A percentile compares a stretch with the other conserved stretches of the same genome.
These are phyloP conservation scores for Indicator indicator DNA, from an alignment of 2,113 vertebrate species.

Conservation along the genomic window DNA sequence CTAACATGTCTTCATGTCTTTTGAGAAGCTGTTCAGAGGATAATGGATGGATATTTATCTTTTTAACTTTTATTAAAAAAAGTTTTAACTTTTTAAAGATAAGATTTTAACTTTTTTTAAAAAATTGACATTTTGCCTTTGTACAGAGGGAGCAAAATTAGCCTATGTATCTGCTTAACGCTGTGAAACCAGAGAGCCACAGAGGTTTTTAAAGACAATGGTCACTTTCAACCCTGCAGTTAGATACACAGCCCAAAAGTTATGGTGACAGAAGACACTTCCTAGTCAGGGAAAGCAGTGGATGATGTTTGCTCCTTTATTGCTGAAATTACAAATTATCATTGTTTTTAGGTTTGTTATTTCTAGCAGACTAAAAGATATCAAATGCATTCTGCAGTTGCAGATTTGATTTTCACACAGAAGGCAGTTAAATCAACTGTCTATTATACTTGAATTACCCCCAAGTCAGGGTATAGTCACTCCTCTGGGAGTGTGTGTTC, in stretches of 20 bases:
- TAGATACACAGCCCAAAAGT: neutral
- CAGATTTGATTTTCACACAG: neutral
- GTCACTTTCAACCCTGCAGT: neutral
- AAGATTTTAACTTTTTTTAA: too few relatives aligned
- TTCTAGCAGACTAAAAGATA: slow-evolving; percentile 27
- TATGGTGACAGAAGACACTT: neutral
- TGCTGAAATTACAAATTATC: neutral
- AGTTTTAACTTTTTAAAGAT: too few relatives aligned
- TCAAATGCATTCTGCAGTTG: neutral
- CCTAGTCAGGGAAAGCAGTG: neutral
- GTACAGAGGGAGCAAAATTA: neutral
- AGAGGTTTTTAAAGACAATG: neutral
- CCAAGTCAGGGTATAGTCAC: neutral
- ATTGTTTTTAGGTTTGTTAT: neutral
- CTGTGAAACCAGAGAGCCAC: neutral
- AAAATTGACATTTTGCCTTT: neutral
- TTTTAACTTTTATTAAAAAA: too few relatives aligned
- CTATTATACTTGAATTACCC: slow-evolving; percentile 40
- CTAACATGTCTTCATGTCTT: neutral
- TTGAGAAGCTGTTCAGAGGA: neutral
- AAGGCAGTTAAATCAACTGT: neutral
- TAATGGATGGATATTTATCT: too few relatives aligned
- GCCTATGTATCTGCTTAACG: neutral
- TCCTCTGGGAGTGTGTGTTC: neutral
- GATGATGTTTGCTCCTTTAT: neutral